Evolutionary conservation across 1,140 invertebrate genomes (phyloP).

Genomic region (Drosophila ambigua): DNA sequence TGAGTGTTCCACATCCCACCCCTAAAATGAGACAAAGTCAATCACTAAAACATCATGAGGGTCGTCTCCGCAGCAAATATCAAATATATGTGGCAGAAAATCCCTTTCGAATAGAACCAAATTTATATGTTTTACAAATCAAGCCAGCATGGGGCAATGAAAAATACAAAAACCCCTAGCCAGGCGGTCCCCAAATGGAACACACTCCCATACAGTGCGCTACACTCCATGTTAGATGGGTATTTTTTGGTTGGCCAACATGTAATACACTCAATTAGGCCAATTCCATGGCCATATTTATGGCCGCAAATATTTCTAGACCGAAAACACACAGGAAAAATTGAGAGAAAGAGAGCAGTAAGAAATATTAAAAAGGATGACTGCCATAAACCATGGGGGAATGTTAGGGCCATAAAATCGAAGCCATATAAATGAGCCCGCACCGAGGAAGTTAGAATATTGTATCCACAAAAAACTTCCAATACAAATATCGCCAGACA

Average conservation of each 20-base stretch:
- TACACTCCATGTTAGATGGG: conserved; percentile 11
- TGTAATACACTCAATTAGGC: conserved; percentile 77
- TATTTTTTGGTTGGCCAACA: conserved; percentile 46
- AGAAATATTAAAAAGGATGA: conserved; percentile 15
- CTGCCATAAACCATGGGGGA: conserved; percentile 62
- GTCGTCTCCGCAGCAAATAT: conserved; percentile 12
- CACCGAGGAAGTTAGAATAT: conserved; percentile 25
- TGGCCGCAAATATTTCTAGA: conserved; percentile 73
- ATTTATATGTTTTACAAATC: conserved; percentile 71
- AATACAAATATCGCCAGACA: conserved; percentile 32
- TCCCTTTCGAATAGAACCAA: conserved; percentile 30
- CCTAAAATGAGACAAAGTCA: conserved; percentile 23
- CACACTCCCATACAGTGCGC: neutral
- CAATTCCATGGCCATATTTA: conserved; percentile 72
- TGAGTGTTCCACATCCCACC: neutral
- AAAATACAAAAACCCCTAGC: conserved; percentile 54
- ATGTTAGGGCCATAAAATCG: conserved; percentile 63
- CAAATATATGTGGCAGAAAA: conserved; percentile 31
- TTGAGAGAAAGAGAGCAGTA: conserved; percentile 20
- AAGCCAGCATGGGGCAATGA: conserved; percentile 59
- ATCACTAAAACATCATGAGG: conserved; percentile 30
- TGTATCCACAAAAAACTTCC: neutral
- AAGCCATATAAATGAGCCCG: conserved; percentile 73
- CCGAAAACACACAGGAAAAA: conserved; percentile 17
- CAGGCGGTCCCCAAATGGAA: conserved; percentile 10